Evolutionary conservation across 2,888 invertebrate genomes (phyloP), one percentile per base, ranked within the genome.

Genomic region (Eulithis testata): DNA sequence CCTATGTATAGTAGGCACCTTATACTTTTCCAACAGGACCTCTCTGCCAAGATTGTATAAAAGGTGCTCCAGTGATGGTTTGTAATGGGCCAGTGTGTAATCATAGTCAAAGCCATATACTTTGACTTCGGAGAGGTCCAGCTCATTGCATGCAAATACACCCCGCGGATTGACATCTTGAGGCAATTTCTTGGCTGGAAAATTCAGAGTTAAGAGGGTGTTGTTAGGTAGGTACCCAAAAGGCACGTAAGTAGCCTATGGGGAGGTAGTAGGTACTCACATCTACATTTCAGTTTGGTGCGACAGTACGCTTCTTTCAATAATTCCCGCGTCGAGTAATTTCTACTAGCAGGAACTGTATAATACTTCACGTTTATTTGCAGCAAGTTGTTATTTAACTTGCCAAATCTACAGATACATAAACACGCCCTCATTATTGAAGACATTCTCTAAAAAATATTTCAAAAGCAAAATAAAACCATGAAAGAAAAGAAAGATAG

Each of bases 41-140:
- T 98, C 96, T 73, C 97, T 95, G 0, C 98, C 99, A 70, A 99
- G 94, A 84, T 97, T 97, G 85, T 99, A 99, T 14, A 99, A 94
- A 54, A 99, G 94, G 83, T 96, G 96, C 84, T 99, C 98, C 83
- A 99, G 93, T 21, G 96, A 95, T 9, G 97, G 96, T 81, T 97
- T 98, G 86, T 99, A 99, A 78, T 98, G 97, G 0, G 99, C 99
- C 78, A 99, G 88, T 0, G 99, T 99, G 88, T 99, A 99, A 88
- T 99, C 99, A 93, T 99, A 99, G 90, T 99, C 99, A 93, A 99
- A 99, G 50, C 99, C 98, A 93, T 98, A 99, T 0, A 99, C 98
- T 80, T 97, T 95, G 49, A 99, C 97, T 88, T 98, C 97, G 71
- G 96, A 95, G 60, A 99, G 92, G 86, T 98, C 97, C 64, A 99